phyloP scores from a whole-genome alignment of 2,797 vertebrate genomes.

The Decapterus maruadsi region DNA sequence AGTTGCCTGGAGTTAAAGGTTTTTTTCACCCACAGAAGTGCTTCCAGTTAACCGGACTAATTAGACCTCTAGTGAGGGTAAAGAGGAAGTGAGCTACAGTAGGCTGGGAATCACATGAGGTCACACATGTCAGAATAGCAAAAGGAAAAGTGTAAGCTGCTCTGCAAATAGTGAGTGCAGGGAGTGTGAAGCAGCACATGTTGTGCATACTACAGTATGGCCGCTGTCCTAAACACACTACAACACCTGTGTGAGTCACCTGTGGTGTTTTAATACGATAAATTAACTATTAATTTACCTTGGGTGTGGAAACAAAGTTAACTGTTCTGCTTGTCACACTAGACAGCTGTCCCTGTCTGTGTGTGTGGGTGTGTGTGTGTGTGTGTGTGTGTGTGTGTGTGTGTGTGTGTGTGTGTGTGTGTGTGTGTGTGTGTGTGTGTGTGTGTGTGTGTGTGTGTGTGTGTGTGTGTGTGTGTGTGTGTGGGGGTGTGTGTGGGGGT shows the following conservation, averaged over 20 bases:
- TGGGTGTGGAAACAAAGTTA: slow-evolving; percentile 1
- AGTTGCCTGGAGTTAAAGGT: background rate
- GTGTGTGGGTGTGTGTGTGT: background rate
- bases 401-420: no score
- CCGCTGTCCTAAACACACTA: background rate
- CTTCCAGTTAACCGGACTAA: background rate
- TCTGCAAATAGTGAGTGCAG: background rate
- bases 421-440: no score
- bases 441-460: no score
- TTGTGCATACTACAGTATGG: background rate
- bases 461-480: no score
- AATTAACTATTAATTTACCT: background rate
- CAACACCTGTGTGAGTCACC: background rate
- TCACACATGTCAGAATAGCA: background rate
- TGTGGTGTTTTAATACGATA: slow-evolving; percentile 3
- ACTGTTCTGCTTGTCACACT: slow-evolving; percentile 11
- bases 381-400: no score
- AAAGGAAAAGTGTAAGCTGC: background rate
- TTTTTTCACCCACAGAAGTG: background rate
- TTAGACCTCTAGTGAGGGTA: background rate
- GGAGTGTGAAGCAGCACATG: background rate
- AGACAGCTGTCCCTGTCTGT: slow-evolving; percentile 28
- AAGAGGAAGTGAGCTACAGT: background rate
- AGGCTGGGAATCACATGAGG: background rate
- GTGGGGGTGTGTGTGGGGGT: no score